A percentile compares a stretch with the other conserved stretches of the same genome.
Evolutionary conservation across 1,140 invertebrate species (phyloP).

Genomic region (Microplitis mediator): DNA sequence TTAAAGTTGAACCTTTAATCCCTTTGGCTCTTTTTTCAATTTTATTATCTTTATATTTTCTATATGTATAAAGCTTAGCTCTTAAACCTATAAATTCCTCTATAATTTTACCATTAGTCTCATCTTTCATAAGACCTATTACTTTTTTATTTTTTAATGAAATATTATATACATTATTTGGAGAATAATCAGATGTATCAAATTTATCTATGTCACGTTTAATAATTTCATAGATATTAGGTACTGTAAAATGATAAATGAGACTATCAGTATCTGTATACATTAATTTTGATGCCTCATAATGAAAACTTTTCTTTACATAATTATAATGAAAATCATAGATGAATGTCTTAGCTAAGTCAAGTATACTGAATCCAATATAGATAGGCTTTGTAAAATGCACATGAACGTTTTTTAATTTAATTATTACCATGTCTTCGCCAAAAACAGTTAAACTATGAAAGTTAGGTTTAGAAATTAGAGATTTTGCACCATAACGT

Average conservation of each 20-base stretch:
- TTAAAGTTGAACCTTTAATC: neutral
- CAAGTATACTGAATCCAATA: neutral
- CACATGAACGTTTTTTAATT: neutral
- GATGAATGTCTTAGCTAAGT: neutral
- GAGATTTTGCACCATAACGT: constrained; percentile 41
- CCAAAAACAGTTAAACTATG: constrained; percentile 46
- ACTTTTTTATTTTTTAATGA: no score
- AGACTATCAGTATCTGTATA: constrained; percentile 24
- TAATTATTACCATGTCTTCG: constrained; percentile 49
- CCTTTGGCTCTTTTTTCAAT: neutral
- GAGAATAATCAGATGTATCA: no score
- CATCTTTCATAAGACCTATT: no score
- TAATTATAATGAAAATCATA: constrained; percentile 48
- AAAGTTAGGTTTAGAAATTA: constrained; percentile 55
- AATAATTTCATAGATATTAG: no score
- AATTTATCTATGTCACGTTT: no score
- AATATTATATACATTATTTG: no score
- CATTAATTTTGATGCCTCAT: neutral
- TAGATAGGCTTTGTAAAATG: neutral
- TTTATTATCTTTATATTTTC: constrained; percentile 16
- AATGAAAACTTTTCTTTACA: constrained; percentile 32
- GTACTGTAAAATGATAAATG: no score
- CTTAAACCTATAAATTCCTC: constrained; percentile 18
- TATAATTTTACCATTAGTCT: neutral
- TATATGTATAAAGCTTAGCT: neutral